phyloP scores from a whole-genome alignment of 2,797 vertebrate species.

The Anguilla megastoma region DNA sequence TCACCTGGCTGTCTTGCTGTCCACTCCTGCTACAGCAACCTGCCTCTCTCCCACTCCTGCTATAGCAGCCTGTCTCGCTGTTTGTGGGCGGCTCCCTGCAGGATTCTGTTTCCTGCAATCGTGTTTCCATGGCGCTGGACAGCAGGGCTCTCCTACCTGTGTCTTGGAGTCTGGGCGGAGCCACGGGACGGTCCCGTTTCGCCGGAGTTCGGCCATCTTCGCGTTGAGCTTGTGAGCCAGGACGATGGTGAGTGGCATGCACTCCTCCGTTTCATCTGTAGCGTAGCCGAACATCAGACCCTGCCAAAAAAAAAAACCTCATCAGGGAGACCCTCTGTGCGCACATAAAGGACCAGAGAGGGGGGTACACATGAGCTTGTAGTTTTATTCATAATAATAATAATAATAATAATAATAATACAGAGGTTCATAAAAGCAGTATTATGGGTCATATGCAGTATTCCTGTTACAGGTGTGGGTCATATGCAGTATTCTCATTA shows the following conservation, averaged over 20 bases:
- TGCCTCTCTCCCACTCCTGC: too few species aligned
- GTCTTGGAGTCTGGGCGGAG: constrained; percentile 97
- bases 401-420: too few species aligned
- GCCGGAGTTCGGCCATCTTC: constrained; percentile 90
- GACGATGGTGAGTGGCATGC: constrained; percentile 95
- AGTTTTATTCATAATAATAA: too few species aligned
- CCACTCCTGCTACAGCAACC: too few species aligned
- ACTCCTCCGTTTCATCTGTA: constrained; percentile 96
- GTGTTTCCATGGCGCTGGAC: not conserved
- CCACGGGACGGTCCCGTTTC: constrained; percentile 81
- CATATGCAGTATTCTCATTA: not conserved
- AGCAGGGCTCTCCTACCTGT: constrained; percentile 72
- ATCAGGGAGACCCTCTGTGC: not conserved
- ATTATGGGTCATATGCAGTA: too few species aligned
- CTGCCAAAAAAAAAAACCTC: constrained; percentile 61
- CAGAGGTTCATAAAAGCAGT: too few species aligned
- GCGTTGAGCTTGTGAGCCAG: constrained; percentile 93
- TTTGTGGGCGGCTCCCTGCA: not conserved
- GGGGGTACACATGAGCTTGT: too few species aligned
- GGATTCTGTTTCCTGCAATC: not conserved
- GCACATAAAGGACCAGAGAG: not conserved
- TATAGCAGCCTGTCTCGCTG: not conserved
- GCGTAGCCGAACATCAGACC: constrained; percentile 99
- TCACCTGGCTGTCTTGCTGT: too few species aligned
- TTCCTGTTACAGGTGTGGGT: too few species aligned